These are phyloP conservation scores for Serripes groenlandicus DNA, from an alignment of 2,888 invertebrate genomes.

Conservation along the genomic window DNA sequence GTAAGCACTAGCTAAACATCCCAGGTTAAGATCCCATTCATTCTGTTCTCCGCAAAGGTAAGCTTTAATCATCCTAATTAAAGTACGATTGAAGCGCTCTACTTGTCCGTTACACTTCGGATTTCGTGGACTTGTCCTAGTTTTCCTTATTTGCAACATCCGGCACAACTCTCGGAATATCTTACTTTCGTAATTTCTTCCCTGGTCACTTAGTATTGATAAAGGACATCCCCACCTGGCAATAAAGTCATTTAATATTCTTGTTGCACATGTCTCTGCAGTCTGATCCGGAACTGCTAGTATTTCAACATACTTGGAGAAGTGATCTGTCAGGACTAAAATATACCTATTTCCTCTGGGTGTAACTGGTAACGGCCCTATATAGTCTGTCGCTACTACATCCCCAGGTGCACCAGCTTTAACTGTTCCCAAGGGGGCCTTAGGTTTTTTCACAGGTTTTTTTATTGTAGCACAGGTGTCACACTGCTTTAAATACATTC, in stretches of 20 bases:
- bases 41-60: conserved; percentile 55
- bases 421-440: conserved; percentile 89
- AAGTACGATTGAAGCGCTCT: conserved; percentile 55
- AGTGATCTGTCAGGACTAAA: conserved; percentile 48
- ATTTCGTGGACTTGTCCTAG: conserved; percentile 47
- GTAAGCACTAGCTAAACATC: conserved; percentile 60
- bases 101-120: conserved; percentile 60
- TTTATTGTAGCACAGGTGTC: conserved; percentile 45
- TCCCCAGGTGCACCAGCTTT: conserved; percentile 90
- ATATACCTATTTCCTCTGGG: conserved; percentile 42
- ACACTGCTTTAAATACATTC: conserved; percentile 16
- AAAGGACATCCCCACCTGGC: conserved; percentile 46
- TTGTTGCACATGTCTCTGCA: conserved; percentile 39
- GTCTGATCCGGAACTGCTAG: conserved; percentile 42
- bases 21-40: conserved; percentile 62
- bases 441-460: conserved; percentile 12
- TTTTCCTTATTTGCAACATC: conserved; percentile 36
- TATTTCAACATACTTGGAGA: conserved; percentile 50
- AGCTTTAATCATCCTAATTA: conserved; percentile 54
- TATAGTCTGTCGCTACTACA: conserved; percentile 34
- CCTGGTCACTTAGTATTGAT: conserved; percentile 41
- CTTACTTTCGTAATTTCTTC: conserved; percentile 31
- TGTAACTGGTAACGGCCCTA: conserved; percentile 51
- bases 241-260: conserved; percentile 40
- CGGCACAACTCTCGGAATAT: conserved; percentile 33